These are phyloP conservation scores for Caenorhabditis afra DNA, from an alignment of 2,888 invertebrate species.

Conservation along the genomic window DNA sequence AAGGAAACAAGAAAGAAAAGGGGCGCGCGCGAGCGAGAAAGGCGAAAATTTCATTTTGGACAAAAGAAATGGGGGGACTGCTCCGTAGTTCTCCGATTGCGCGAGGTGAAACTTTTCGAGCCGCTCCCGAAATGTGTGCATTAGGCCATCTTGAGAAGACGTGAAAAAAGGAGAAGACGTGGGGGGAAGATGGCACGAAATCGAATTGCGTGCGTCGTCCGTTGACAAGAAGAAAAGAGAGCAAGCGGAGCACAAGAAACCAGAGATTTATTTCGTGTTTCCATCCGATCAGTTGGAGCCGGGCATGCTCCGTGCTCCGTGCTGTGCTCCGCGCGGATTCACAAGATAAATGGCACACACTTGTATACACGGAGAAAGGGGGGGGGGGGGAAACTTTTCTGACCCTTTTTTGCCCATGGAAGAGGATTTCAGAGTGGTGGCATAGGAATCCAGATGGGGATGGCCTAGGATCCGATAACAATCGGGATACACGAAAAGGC, in stretches of 20 bases:
- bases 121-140: conserved; percentile 17
- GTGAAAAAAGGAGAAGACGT: conserved; percentile 10
- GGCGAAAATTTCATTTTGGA: conserved; percentile 25
- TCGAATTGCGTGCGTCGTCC: conserved; percentile 28
- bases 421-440: not conserved
- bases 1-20: conserved; percentile 12
- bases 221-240: conserved; percentile 6
- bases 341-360: not conserved
- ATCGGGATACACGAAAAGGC: no score
- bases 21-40: conserved; percentile 23
- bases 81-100: not conserved
- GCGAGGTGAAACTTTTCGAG: conserved; percentile 41
- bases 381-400: no score
- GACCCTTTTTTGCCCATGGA: not conserved
- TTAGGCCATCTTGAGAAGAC: conserved; percentile 14
- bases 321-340: not conserved
- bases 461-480: no score
- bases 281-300: conserved; percentile 6
- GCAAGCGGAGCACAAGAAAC: conserved; percentile 7
- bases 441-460: no score
- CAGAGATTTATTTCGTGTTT: conserved; percentile 45
- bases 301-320: no score
- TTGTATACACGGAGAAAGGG: not conserved
- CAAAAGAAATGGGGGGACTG: conserved; percentile 2
- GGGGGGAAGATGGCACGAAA: conserved; percentile 9